Conservation (phyloP, 2,888 invertebrate species). For the Lydus trimaculatus region DNA sequence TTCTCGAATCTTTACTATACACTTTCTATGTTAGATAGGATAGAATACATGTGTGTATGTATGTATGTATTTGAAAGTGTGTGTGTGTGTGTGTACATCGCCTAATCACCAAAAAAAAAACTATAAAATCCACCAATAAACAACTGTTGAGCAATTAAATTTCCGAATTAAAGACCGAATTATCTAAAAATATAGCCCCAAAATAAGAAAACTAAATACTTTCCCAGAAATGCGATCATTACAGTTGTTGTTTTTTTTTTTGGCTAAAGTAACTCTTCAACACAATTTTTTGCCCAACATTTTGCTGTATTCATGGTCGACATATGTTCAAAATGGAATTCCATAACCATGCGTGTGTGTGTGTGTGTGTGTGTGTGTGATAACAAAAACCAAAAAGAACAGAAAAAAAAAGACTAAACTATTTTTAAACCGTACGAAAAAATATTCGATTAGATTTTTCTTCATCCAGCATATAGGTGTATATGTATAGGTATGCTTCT, state of each 20-base stretch:
- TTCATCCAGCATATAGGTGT: background rate
- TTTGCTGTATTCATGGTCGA: background rate
- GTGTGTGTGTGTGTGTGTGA: background rate
- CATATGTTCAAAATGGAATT: background rate
- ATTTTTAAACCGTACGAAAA: too few species aligned
- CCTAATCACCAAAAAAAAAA: constrained; percentile 6
- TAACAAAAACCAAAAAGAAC: background rate
- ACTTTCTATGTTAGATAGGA: too few species aligned
- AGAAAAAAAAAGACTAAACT: background rate
- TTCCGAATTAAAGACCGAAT: too few species aligned
- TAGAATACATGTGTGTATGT: too few species aligned
- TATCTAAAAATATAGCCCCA: too few species aligned
- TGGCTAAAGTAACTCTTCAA: background rate
- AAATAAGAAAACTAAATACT: background rate
- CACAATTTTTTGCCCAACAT: background rate
- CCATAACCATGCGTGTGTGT: background rate
- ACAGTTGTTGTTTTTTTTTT: background rate
- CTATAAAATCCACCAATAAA: constrained; percentile 12
- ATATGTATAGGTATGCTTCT: background rate
- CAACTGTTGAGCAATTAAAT: background rate
- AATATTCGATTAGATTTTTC: background rate
- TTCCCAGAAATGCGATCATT: background rate
- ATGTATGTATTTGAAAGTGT: too few species aligned
- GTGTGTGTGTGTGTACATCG: too few species aligned
- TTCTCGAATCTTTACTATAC: constrained; percentile 28